Evolutionary conservation across 2,888 invertebrate genomes (phyloP).

Genomic region (Doris montereyensis): DNA sequence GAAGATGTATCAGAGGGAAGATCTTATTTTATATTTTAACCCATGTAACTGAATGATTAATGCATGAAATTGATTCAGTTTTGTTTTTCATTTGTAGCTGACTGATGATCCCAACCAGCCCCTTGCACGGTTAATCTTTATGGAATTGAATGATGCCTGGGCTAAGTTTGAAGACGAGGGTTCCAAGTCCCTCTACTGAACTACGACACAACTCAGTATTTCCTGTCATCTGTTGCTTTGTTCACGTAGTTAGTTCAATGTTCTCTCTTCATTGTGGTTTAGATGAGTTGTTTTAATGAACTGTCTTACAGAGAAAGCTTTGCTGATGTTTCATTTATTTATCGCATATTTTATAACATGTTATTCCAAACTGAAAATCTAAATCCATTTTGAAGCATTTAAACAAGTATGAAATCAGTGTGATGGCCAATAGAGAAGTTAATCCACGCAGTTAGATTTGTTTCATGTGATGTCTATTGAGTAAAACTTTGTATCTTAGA

Average conservation of each 20-base stretch:
- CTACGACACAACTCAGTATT: background rate
- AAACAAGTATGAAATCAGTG: too few relatives aligned
- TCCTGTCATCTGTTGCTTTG: constrained; percentile 5
- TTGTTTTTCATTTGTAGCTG: constrained; percentile 80
- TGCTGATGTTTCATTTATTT: too few relatives aligned
- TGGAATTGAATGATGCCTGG: constrained; percentile 99
- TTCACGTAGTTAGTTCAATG: background rate
- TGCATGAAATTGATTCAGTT: background rate
- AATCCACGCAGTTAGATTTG: too few relatives aligned
- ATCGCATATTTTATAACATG: too few relatives aligned
- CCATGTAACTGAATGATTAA: background rate
- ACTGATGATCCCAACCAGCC: constrained; percentile 92
- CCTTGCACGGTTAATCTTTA: constrained; percentile 96
- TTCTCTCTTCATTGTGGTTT: too few relatives aligned
- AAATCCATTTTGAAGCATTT: too few relatives aligned
- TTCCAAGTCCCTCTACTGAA: constrained; percentile 62
- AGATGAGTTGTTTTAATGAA: too few relatives aligned
- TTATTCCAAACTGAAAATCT: too few relatives aligned
- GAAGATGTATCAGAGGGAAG: background rate
- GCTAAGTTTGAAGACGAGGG: constrained; percentile 86
- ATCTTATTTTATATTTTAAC: background rate
- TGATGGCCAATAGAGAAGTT: too few relatives aligned
- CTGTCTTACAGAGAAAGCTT: too few relatives aligned
- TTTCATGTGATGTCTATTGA: too few relatives aligned
- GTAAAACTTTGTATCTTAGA: too few relatives aligned